Conservation (phyloP, 2,797 vertebrate species). For the Macropodus opercularis region DNA sequence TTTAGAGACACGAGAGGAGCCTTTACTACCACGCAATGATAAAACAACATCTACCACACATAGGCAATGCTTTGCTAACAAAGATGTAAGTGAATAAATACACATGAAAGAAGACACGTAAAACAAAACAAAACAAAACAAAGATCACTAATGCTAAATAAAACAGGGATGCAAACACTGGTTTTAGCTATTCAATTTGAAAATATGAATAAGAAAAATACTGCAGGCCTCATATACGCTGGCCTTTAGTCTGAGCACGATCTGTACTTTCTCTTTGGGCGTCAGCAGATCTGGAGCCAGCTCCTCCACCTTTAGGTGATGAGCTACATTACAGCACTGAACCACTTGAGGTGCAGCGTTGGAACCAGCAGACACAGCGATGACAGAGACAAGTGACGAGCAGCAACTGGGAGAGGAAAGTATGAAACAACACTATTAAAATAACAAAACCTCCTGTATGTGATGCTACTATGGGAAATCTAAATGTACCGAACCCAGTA, state of each 20-base stretch:
- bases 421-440: neutral
- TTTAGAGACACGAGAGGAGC: neutral
- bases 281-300: slow-evolving; percentile 72
- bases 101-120: neutral
- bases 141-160: too few relatives aligned
- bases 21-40: slow-evolving; percentile 29
- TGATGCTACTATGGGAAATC: too few relatives aligned
- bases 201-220: too few relatives aligned
- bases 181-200: too few relatives aligned
- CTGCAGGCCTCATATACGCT: slow-evolving; percentile 60
- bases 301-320: slow-evolving; percentile 73
- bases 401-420: neutral
- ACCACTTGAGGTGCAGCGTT: slow-evolving; percentile 71
- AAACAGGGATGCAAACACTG: too few relatives aligned
- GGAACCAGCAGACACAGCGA: slow-evolving; percentile 61
- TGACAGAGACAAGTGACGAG: slow-evolving; percentile 30
- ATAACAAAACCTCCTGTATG: neutral
- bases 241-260: slow-evolving; percentile 78
- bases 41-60: slow-evolving; percentile 18
- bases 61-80: too few relatives aligned
- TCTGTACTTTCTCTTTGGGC: slow-evolving; percentile 73
- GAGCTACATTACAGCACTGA: slow-evolving; percentile 48
- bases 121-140: too few relatives aligned
- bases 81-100: neutral
- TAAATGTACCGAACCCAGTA: too few relatives aligned